Conservation (phyloP, 2,888 invertebrate genomes). For the Drosophila lutescens region DNA sequence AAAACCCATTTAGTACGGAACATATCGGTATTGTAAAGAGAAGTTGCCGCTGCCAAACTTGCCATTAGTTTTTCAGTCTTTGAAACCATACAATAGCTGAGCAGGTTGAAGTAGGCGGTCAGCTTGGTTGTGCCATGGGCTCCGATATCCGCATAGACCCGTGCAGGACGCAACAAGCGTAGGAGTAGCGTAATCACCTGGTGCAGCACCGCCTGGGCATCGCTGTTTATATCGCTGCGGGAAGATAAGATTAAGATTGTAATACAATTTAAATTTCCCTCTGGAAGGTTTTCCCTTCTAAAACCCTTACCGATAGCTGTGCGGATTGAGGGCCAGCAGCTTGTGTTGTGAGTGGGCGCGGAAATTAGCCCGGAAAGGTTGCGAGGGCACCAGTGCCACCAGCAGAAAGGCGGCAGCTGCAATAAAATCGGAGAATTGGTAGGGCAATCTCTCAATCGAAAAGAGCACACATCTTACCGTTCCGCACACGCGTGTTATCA, state of each 20-base stretch:
- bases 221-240: constrained; percentile 85
- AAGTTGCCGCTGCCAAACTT: constrained; percentile 57
- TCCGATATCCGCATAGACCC: constrained; percentile 93
- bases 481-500: constrained; percentile 93
- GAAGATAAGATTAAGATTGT: constrained; percentile 8
- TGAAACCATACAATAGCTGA: constrained; percentile 95
- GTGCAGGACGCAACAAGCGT: constrained; percentile 91
- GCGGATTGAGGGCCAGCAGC: constrained; percentile 75
- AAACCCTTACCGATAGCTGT: constrained; percentile 76
- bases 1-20: neutral
- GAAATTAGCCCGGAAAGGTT: constrained; percentile 95
- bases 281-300: neutral
- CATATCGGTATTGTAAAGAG: neutral
- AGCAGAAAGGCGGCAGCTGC: constrained; percentile 93
- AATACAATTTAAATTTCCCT: too few relatives aligned
- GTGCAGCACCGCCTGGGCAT: constrained; percentile 87
- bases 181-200: constrained; percentile 90
- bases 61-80: constrained; percentile 97
- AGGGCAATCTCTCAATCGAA: too few relatives aligned
- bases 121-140: constrained; percentile 96
- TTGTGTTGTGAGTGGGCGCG: constrained; percentile 86
- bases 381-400: constrained; percentile 95
- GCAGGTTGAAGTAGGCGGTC: constrained; percentile 95
- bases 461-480: constrained; percentile 85
- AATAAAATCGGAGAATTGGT: neutral